Percentiles rank a stretch among this genome's conserved stretches.
These are phyloP conservation scores for Eciton burchellii DNA, from an alignment of 1,140 invertebrate genomes.

Conservation along the genomic window DNA sequence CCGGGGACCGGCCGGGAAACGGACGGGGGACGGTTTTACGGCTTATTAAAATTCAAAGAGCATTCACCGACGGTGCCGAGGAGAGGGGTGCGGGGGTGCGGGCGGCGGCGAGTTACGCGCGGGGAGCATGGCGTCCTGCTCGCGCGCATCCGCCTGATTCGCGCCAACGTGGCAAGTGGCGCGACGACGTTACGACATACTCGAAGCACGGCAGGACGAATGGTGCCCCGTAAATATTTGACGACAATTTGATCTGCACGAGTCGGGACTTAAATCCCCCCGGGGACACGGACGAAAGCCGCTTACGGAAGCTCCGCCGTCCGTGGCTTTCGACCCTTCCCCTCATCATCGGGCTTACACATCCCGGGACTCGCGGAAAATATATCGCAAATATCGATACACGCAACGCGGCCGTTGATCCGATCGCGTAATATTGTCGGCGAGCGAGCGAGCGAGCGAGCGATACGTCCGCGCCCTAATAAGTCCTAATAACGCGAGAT, in stretches of 20 bases:
- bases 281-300: constrained; percentile 45
- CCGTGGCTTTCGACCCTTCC: constrained; percentile 33
- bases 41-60: constrained; percentile 44
- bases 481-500: constrained; percentile 52
- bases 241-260: constrained; percentile 63
- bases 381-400: constrained; percentile 54
- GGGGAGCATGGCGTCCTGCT: constrained; percentile 5
- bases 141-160: constrained; percentile 1
- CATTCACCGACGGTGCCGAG: neutral
- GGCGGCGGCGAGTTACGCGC: constrained; percentile 32
- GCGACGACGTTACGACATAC: constrained; percentile 43
- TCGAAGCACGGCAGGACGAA: constrained; percentile 46
- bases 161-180: constrained; percentile 19
- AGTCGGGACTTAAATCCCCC: constrained; percentile 54
- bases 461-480: constrained; percentile 31
- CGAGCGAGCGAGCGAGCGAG: too few species aligned
- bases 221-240: constrained; percentile 61
- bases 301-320: constrained; percentile 52
- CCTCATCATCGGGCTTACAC: constrained; percentile 55
- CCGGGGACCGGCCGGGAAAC: too few species aligned
- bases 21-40: constrained; percentile 47
- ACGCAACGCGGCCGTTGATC: constrained; percentile 26
- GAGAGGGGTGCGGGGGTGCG: neutral
- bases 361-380: constrained; percentile 47
- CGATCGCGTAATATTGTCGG: constrained; percentile 40